Base-by-base conservation (phyloP, 2,797 vertebrate species). In the Ambastaia sidthimunki region DNA sequence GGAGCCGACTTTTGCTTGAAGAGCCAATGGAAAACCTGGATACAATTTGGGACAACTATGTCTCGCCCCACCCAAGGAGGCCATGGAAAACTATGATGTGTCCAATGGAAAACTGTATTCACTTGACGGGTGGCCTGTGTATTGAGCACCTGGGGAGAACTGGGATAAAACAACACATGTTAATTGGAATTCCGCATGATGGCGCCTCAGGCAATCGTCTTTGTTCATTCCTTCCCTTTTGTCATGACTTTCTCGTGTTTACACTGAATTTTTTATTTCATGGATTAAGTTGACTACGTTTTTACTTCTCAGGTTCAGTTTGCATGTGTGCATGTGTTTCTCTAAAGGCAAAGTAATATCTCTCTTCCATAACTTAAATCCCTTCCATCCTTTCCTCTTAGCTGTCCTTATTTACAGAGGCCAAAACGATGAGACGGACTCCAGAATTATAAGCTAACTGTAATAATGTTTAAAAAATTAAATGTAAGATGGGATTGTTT, bases 311-410 rank as follows among this genome's bases (percentile, higher is more conserved):
- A 93, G 92, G 93, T 93, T 93, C 89, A 92, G 91, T 93, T 93
- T 94, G 93, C 93, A 94, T 95, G 94, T 90, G 88, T 94, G 93
- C 93, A 94, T 94, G 93, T 90, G 89, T 92, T 82, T 83, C 68
- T 62, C 59, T 78, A 57, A 72, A 31, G 23, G 71, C 47, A 34
- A 83, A 70, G 31, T 75, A 65, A 34, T 0, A 10, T 60, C 48
- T 66, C 31, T 79, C 69, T 72, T 79, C 69, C 70, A 2, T 37
- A 25, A 66, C 62, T 74, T 31, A 59, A 60, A 81, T 80, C 63
- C 70, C 75, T 76, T 71, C 80, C 69, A 77, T 82, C 50, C 77
- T 71, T 62, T 72, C 71, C 62, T 65, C 57, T 55, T 19, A 31
- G 48, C 50, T 48, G 21, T 71, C 76, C 55, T 83, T 47, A 63